These are phyloP conservation scores for Elgaria multicarinata DNA, from an alignment of 2,113 vertebrate genomes.

Conservation along the genomic window DNA sequence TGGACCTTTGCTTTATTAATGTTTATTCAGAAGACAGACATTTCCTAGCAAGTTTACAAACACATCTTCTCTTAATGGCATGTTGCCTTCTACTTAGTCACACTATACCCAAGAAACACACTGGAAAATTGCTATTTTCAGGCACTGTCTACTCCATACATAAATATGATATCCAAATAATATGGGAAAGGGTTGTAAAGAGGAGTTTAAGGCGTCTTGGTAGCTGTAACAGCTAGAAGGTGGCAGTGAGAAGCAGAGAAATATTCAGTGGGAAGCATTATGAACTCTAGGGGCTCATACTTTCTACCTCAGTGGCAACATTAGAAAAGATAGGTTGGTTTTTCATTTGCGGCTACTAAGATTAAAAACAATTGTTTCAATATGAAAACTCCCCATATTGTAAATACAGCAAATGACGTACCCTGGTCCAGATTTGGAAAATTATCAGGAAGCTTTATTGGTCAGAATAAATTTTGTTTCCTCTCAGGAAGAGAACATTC, in stretches of 20 bases:
- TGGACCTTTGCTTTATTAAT: not conserved
- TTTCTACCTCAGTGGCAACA: slow-evolving; percentile 17
- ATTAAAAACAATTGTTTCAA: not conserved
- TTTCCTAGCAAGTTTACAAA: not conserved
- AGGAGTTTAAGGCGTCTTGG: not conserved
- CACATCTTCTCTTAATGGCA: not conserved
- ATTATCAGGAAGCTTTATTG: not conserved
- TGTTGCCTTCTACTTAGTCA: not conserved
- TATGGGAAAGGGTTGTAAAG: not conserved
- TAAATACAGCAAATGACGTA: not conserved
- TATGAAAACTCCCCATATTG: not conserved
- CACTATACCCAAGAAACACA: not conserved
- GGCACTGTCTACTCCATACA: no score
- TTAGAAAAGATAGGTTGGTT: slow-evolving; percentile 43
- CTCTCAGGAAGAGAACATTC: slow-evolving; percentile 5
- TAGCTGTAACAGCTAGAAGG: not conserved
- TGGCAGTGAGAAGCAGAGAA: not conserved
- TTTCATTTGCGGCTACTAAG: slow-evolving; percentile 29
- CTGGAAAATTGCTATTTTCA: no score
- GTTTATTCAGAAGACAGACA: not conserved
- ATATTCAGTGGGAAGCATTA: not conserved
- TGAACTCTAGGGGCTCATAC: not conserved
- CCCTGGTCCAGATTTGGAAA: not conserved
- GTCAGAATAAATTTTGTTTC: not conserved
- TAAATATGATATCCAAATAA: not conserved